Evolutionary conservation across 2,888 invertebrate species (phyloP).

Genomic region (Drosophila seclusa): DNA sequence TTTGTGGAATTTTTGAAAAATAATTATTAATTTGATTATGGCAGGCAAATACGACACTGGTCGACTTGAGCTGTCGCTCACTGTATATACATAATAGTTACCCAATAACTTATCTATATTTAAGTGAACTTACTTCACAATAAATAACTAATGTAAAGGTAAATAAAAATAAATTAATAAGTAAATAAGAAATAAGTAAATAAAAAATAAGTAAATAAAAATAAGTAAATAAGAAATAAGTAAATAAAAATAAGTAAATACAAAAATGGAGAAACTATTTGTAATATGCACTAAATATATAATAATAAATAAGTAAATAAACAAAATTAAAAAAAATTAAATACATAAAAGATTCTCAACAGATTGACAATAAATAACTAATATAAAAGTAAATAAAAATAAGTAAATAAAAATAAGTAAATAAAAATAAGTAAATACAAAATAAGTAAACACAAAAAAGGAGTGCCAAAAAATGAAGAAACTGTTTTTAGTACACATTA

Average conservation of each 20-base stretch:
- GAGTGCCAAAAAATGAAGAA: not conserved
- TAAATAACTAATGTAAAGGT: not conserved
- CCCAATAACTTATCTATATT: accelerated
- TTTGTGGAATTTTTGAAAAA: no score
- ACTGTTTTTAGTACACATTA: not conserved
- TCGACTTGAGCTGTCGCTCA: no score
- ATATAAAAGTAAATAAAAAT: not conserved
- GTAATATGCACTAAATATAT: not conserved
- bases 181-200: not conserved
- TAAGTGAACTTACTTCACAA: not conserved
- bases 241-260: not conserved
- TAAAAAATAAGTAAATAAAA: not conserved
- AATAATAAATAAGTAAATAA: not conserved
- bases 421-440: not conserved
- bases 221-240: not conserved
- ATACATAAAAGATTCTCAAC: not conserved
- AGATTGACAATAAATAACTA: not conserved
- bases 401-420: not conserved
- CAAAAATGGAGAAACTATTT: not conserved
- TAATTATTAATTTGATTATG: no score
- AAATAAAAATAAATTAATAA: not conserved
- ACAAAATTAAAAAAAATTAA: not conserved
- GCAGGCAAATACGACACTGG: no score
- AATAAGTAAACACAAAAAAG: not conserved
- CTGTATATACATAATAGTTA: not conserved